Conservation (phyloP, 1,140 invertebrate genomes). For the Mesaphorura yosii region DNA sequence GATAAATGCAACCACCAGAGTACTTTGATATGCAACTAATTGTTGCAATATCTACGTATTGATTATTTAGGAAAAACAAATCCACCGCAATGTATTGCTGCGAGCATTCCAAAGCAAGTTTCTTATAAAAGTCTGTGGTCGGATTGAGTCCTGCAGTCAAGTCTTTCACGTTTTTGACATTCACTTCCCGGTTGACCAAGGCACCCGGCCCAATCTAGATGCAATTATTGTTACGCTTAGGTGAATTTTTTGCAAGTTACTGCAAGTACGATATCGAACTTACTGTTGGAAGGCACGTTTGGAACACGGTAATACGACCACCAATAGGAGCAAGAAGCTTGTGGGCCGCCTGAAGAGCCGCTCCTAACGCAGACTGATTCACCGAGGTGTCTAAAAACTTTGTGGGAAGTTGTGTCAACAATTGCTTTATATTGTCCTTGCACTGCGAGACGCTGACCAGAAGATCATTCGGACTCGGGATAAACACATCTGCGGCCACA, state of each 20-base stretch:
- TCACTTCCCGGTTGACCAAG: conserved; percentile 63
- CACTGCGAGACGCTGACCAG: conserved; percentile 83
- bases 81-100: conserved; percentile 93
- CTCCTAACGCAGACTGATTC: conserved; percentile 70
- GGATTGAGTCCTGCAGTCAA: conserved; percentile 59
- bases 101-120: conserved; percentile 88
- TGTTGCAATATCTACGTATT: conserved; percentile 88
- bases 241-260: too few species aligned
- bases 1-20: conserved; percentile 85
- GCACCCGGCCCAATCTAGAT: conserved; percentile 87
- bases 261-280: too few species aligned
- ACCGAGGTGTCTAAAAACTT: conserved; percentile 50
- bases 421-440: conserved; percentile 62
- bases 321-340: conserved; percentile 88
- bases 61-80: conserved; percentile 82
- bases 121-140: conserved; percentile 96
- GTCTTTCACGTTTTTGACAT: conserved; percentile 20
- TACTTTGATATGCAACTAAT: conserved; percentile 87
- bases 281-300: conserved; percentile 76
- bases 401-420: conserved; percentile 67
- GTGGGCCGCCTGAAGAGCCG: conserved; percentile 80
- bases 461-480: conserved; percentile 79
- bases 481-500: conserved; percentile 55
- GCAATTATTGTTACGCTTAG: too few species aligned
- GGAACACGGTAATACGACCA: conserved; percentile 88